Percentiles rank a stretch among this genome's conserved stretches.
Evolutionary conservation across 2,113 vertebrate species (phyloP).

Genomic region (Thoracochromis brauschi): DNA sequence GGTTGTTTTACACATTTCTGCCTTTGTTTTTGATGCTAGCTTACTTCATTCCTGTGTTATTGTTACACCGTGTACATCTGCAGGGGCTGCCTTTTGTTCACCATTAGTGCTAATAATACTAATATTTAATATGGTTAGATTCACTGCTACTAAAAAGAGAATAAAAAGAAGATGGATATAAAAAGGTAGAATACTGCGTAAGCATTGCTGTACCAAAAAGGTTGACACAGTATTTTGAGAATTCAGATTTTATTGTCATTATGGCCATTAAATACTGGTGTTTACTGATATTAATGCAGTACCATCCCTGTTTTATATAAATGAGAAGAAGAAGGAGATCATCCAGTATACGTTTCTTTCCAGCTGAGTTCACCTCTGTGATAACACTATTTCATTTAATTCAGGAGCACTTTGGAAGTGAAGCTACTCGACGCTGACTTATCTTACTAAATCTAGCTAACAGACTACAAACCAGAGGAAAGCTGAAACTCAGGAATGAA

Average conservation of each 20-base stretch:
- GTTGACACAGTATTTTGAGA: not conserved
- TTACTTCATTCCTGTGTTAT: not conserved
- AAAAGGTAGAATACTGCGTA: not conserved
- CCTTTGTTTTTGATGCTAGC: not conserved
- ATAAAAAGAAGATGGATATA: not conserved
- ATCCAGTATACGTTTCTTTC: not conserved
- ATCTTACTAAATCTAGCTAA: not conserved
- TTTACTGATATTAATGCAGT: not conserved
- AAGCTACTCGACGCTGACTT: not conserved
- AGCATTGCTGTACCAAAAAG: not conserved
- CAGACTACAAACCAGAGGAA: not conserved
- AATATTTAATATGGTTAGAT: not conserved
- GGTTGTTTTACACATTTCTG: not conserved
- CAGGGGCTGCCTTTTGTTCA: fast-evolving
- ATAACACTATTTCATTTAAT: not conserved
- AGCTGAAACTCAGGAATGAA: not conserved
- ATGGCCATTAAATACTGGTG: not conserved
- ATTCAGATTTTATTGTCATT: not conserved
- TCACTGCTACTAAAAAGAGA: not conserved
- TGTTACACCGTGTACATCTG: not conserved
- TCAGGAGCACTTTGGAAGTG: not conserved
- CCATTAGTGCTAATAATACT: not conserved
- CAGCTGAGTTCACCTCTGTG: not conserved
- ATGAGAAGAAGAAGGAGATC: not conserved
- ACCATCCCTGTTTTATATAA: not conserved